Conservation (phyloP, 2,797 vertebrate genomes). For the Remorina albescens region DNA sequence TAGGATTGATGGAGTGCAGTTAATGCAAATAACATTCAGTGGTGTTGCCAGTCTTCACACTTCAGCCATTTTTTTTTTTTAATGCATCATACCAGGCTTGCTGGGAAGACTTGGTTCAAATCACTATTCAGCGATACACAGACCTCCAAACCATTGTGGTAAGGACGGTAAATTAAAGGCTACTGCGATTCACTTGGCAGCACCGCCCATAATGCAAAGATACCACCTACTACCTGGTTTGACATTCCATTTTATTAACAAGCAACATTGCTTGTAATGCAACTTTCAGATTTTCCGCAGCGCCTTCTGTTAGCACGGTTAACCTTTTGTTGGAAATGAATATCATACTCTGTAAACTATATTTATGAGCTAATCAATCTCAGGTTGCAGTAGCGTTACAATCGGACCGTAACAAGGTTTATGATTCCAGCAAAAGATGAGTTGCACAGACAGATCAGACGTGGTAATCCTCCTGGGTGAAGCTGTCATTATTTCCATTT, state of each 20-base stretch:
- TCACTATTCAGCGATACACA: constrained; percentile 5
- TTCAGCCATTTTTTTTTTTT: neutral
- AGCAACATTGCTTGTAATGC: constrained; percentile 3
- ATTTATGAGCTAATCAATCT: constrained; percentile 63
- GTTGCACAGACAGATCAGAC: constrained; percentile 56
- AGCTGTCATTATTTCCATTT: constrained; percentile 70
- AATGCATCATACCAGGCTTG: neutral
- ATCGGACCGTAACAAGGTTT: constrained; percentile 56
- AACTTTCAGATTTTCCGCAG: constrained; percentile 5
- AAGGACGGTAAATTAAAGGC: constrained; percentile 24
- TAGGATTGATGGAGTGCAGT: neutral
- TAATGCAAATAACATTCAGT: constrained; percentile 6
- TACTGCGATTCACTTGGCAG: constrained; percentile 5
- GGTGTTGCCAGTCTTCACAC: neutral
- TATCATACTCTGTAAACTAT: constrained; percentile 45
- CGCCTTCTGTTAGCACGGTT: constrained; percentile 29
- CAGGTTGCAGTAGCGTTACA: constrained; percentile 20
- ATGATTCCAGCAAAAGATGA: constrained; percentile 57
- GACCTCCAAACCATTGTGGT: neutral
- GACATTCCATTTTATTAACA: neutral
- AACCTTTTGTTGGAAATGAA: constrained; percentile 42
- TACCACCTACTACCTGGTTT: constrained; percentile 5
- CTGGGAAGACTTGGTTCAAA: neutral
- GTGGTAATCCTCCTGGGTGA: constrained; percentile 59
- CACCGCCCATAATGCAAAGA: neutral